These are phyloP conservation scores for Sitophilus oryzae DNA, from an alignment of 1,140 invertebrate species.

Conservation along the genomic window DNA sequence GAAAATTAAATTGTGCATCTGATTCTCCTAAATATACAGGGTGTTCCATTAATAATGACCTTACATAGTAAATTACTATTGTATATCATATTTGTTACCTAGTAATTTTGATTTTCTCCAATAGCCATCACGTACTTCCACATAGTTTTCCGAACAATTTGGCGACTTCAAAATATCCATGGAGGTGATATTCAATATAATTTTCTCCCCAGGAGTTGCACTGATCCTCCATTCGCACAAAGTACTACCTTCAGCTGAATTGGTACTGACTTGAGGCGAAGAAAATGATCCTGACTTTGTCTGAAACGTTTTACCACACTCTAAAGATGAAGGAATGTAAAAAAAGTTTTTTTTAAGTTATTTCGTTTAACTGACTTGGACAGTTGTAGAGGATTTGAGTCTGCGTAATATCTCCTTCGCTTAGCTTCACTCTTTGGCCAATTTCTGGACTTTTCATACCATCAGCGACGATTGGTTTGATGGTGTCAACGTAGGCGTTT, in stretches of 20 bases:
- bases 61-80: too few species aligned
- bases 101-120: slow-evolving; percentile 79
- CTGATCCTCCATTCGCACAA: slow-evolving; percentile 93
- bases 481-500: slow-evolving; percentile 91
- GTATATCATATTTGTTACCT: too few species aligned
- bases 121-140: slow-evolving; percentile 91
- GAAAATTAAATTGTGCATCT: too few species aligned
- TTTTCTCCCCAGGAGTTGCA: slow-evolving; percentile 91
- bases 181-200: slow-evolving; percentile 84
- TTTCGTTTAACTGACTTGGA: slow-evolving; percentile 59
- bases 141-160: slow-evolving; percentile 80
- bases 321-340: too few species aligned
- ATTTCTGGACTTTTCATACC: slow-evolving; percentile 83
- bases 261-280: slow-evolving; percentile 64
- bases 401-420: slow-evolving; percentile 90
- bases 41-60: too few species aligned
- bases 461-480: slow-evolving; percentile 71
- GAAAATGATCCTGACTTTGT: slow-evolving; percentile 78
- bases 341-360: not conserved
- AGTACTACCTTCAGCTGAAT: slow-evolving; percentile 55
- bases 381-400: slow-evolving; percentile 95
- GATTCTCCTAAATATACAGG: too few species aligned
- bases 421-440: slow-evolving; percentile 84
- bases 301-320: slow-evolving; percentile 87
- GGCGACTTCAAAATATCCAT: slow-evolving; percentile 83